These are phyloP conservation scores for Chionoecetes opilio DNA, from an alignment of 1,140 invertebrate species.

Conservation along the genomic window DNA sequence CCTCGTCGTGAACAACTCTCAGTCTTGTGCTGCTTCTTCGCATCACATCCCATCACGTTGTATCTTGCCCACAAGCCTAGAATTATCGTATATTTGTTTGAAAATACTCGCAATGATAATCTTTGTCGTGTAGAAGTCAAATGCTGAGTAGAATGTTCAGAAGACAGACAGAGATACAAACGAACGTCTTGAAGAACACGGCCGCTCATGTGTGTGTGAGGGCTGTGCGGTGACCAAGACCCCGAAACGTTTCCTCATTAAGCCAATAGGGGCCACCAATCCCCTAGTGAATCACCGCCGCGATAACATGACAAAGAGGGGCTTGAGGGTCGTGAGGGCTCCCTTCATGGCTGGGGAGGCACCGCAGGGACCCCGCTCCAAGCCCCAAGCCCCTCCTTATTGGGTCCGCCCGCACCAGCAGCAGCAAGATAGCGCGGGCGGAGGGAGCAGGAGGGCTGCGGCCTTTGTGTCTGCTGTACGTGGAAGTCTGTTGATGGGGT, in stretches of 20 bases:
- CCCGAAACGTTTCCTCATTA: neutral
- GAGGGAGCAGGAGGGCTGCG: slow-evolving; percentile 11
- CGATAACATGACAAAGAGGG: slow-evolving; percentile 14
- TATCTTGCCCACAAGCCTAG: too few species aligned
- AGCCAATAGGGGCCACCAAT: neutral
- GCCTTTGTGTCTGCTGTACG: neutral
- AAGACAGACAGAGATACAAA: too few species aligned
- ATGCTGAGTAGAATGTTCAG: too few species aligned
- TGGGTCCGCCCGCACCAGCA: neutral
- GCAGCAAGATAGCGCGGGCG: neutral
- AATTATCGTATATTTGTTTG: too few species aligned
- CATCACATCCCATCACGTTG: too few species aligned
- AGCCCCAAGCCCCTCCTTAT: neutral
- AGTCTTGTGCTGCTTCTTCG: too few species aligned
- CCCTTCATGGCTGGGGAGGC: neutral
- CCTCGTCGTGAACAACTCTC: too few species aligned
- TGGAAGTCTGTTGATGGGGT: neutral
- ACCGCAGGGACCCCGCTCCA: neutral
- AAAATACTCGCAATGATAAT: too few species aligned
- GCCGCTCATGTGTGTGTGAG: neutral
- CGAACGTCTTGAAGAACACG: too few species aligned
- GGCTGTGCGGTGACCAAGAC: neutral
- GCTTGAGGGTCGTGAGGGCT: neutral
- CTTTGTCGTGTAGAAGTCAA: too few species aligned
- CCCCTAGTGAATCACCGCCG: neutral